Conservation (phyloP, 2,113 vertebrate species). For the Silurus meridionalis region DNA sequence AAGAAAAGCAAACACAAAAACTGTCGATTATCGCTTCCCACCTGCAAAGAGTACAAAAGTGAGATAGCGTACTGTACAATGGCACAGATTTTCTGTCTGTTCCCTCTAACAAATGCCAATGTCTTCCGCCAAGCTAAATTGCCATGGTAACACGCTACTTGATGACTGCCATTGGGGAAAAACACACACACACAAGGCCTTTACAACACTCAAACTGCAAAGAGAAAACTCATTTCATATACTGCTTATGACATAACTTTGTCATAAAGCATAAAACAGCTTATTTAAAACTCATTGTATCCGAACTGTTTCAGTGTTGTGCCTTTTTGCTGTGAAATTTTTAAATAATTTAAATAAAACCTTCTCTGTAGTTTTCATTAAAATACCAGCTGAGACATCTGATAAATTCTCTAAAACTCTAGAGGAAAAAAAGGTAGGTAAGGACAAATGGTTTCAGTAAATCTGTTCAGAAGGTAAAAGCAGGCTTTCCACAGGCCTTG, state of each 20-base stretch:
- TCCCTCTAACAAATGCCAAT: slow-evolving; percentile 51
- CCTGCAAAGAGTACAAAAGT: slow-evolving; percentile 37
- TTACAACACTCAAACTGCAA: slow-evolving; percentile 6
- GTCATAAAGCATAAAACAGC: not conserved
- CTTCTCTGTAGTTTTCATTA: not conserved
- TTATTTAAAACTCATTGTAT: slow-evolving; percentile 7
- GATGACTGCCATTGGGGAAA: slow-evolving; percentile 39
- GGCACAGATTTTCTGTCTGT: slow-evolving; percentile 34
- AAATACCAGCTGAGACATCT: not conserved
- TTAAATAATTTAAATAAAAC: not conserved
- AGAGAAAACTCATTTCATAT: slow-evolving; percentile 16
- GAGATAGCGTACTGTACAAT: slow-evolving; percentile 20
- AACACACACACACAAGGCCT: slow-evolving; percentile 1
- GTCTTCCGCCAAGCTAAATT: slow-evolving; percentile 52
- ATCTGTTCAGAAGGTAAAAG: not conserved
- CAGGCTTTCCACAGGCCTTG: not conserved
- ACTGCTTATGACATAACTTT: not conserved
- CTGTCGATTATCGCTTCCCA: not conserved
- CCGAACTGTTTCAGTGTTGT: not conserved
- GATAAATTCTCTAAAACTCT: not conserved
- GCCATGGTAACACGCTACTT: slow-evolving; percentile 53
- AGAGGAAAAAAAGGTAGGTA: not conserved
- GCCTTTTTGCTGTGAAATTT: not conserved
- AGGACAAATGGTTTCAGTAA: slow-evolving; percentile 2
- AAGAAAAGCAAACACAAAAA: not conserved